Percentiles rank a stretch among this genome's conserved stretches.
phyloP scores from a whole-genome alignment of 1,140 invertebrate genomes.

The Heterodera schachtii region DNA sequence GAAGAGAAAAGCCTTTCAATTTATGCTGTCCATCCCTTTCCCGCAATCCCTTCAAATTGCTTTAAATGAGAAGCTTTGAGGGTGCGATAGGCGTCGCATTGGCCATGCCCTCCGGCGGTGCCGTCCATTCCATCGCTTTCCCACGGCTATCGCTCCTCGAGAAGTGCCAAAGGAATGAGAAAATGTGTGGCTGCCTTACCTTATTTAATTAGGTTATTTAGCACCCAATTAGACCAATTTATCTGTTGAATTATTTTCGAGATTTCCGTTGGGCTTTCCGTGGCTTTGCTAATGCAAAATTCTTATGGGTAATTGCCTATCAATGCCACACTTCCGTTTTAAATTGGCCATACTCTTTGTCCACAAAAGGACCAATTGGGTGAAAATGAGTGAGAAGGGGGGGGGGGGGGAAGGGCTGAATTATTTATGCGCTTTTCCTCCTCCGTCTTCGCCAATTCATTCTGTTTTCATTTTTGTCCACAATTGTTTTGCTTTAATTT shows the following conservation, averaged over 20 bases:
- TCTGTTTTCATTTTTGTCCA: background rate
- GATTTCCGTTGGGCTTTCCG: no score
- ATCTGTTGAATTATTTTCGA: no score
- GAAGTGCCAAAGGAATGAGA: background rate
- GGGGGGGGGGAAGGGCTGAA: no score
- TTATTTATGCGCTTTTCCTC: no score
- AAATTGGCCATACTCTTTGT: no score
- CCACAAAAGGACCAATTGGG: no score
- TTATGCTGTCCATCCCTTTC: background rate
- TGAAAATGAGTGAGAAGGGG: no score
- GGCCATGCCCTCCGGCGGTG: background rate
- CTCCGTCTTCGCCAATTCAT: background rate
- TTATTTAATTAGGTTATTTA: background rate
- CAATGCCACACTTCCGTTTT: background rate
- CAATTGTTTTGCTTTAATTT: background rate
- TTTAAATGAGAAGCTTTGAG: background rate
- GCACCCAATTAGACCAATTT: no score
- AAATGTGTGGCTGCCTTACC: background rate
- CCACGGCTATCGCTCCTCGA: background rate
- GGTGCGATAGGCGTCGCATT: background rate
- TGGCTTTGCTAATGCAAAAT: no score
- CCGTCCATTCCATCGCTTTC: background rate
- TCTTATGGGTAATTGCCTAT: no score
- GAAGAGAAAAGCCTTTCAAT: no score
- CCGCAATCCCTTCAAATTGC: background rate